These are phyloP conservation scores for Distichodus sexfasciatus DNA, from an alignment of 2,797 vertebrate species.

Conservation along the genomic window DNA sequence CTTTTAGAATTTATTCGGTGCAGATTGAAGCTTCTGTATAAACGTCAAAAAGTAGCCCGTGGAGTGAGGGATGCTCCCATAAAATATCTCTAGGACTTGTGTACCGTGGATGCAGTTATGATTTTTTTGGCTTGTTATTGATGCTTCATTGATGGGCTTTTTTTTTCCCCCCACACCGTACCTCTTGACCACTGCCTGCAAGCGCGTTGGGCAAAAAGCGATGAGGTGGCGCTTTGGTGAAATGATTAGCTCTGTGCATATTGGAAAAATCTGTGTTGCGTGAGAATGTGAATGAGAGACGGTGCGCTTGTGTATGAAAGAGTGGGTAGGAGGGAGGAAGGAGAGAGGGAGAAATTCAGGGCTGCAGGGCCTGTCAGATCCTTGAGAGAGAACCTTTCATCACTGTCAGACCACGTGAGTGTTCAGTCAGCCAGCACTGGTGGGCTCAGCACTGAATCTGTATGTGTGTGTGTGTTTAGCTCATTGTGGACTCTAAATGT, in stretches of 20 bases:
- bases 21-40: too few relatives aligned
- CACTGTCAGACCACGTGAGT: slow-evolving; percentile 58
- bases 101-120: neutral
- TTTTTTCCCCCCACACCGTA: neutral
- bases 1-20: too few relatives aligned
- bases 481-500: too few relatives aligned
- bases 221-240: slow-evolving; percentile 18
- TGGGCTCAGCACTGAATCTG: slow-evolving; percentile 4
- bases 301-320: neutral
- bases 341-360: slow-evolving; percentile 5
- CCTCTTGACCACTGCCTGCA: neutral
- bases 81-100: neutral
- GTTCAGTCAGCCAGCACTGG: slow-evolving; percentile 49
- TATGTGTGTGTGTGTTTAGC: slow-evolving; percentile 22
- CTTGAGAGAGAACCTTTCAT: slow-evolving; percentile 58
- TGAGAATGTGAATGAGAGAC: slow-evolving; percentile 11
- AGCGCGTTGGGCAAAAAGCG: slow-evolving; percentile 14
- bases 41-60: too few relatives aligned
- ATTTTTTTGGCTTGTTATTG: neutral
- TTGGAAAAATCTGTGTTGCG: slow-evolving; percentile 30
- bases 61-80: neutral
- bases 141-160: slow-evolving; percentile 5
- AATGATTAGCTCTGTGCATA: slow-evolving; percentile 32
- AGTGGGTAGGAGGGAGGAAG: neutral
- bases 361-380: slow-evolving; percentile 58